Evolutionary conservation across 2,888 invertebrate species (phyloP), one percentile per base, ranked within the genome.

Genomic region (Drosophila prostipennis): DNA sequence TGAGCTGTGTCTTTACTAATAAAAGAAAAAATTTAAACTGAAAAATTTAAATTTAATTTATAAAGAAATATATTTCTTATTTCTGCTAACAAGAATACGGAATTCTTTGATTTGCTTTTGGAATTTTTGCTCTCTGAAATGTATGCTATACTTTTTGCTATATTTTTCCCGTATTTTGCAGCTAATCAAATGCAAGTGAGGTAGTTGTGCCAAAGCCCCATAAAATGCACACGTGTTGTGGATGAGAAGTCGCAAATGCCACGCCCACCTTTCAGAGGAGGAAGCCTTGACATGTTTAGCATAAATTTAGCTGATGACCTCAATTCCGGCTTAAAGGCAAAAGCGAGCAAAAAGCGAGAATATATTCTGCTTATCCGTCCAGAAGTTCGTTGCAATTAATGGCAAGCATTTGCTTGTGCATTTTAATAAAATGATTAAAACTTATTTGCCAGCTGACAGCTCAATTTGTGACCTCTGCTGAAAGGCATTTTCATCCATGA

Each of bases 391-490:
- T 39, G 75, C 68, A 78, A 79, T 84, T 78, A 82, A 78, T 74
- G 71, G 60, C 54, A 58, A 29, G 46, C 54, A 52, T 58, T 59
- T 45, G 48, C 49, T 59, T 36, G 32, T 48, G 76, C 49, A 48
- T 75, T 75, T 84, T 79, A 79, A 82, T 81, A 70, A 79, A 79
- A 84, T 84, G 71, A 75, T 74, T 78, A 71, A 82, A 79, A 78
- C 74, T 76, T 72, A 72, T 82, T 78, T 78, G 73, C 82, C 74
- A 82, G 76, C 72, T 81, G 82, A 82, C 82, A 82, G 70, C 68
- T 79, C 76, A 82, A 82, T 85, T 82, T 84, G 79, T 85, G 85
- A 76, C 63, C 74, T 72, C 55, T 29, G 61, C 58, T 79, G 54
- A 65, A 69, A 78, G 72, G 55, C 76, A 74, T 60, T 78, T 72